Percentiles rank a stretch among this genome's conserved stretches.
Evolutionary conservation across 2,113 vertebrate genomes (phyloP).

Genomic region (Hypocryptadius cinnamomeus): DNA sequence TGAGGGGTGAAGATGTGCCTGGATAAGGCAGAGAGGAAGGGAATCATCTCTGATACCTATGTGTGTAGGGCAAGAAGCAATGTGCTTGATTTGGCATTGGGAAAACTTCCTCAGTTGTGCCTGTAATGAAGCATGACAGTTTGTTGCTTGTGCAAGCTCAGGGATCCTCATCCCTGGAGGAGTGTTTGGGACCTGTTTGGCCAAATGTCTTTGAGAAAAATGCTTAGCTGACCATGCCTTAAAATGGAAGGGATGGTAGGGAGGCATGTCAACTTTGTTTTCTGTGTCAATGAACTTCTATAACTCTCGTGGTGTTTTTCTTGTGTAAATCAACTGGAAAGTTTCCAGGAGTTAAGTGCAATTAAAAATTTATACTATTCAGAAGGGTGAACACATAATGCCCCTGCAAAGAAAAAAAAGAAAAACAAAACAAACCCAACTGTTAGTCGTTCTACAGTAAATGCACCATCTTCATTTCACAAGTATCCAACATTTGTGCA

Average conservation of each 20-base stretch:
- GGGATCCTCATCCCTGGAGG: background rate
- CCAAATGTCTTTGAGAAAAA: background rate
- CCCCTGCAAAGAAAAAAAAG: no score
- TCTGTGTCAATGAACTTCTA: background rate
- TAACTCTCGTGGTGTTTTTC: background rate
- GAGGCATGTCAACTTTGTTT: background rate
- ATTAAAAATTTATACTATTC: background rate
- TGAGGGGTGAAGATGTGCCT: background rate
- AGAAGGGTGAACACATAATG: background rate
- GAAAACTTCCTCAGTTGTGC: background rate
- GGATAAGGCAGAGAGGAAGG: background rate
- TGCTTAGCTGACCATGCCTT: background rate
- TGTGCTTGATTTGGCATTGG: background rate
- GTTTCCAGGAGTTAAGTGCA: background rate
- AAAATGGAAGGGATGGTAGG: background rate
- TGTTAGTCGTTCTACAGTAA: background rate
- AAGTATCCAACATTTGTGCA: background rate
- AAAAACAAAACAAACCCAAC: background rate
- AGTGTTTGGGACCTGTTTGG: background rate
- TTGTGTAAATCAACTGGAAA: background rate
- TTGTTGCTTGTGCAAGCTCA: background rate
- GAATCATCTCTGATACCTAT: background rate
- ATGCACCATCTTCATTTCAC: background rate
- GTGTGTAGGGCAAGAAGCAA: background rate
- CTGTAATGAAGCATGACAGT: background rate